Conservation (phyloP, 1,140 invertebrate genomes). For the Aphelinus atriplicis region DNA sequence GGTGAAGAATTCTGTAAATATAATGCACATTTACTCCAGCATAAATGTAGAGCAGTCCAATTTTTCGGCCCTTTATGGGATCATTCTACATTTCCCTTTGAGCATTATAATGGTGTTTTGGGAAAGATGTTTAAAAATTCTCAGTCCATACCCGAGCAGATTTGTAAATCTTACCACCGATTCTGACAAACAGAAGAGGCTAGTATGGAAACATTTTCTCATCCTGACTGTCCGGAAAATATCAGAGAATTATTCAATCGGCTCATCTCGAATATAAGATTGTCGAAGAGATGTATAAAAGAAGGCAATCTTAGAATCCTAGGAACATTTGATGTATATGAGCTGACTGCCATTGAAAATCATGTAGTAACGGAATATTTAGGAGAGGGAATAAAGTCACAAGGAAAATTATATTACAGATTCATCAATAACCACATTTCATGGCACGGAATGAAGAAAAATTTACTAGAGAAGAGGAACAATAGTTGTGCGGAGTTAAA, state of each 20-base stretch:
- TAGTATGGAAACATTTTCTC: constrained; percentile 25
- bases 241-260: constrained; percentile 27
- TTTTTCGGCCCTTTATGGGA: constrained; percentile 34
- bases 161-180: constrained; percentile 38
- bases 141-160: constrained; percentile 28
- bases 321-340: constrained; percentile 9
- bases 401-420: constrained; percentile 20
- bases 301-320: not conserved
- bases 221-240: constrained; percentile 19
- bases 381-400: not conserved
- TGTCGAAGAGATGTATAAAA: not conserved
- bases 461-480: constrained; percentile 23
- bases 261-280: constrained; percentile 28
- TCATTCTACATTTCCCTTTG: constrained; percentile 35
- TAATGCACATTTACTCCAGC: constrained; percentile 42
- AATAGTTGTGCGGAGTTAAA: constrained; percentile 7
- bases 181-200: constrained; percentile 22
- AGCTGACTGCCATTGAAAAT: constrained; percentile 24
- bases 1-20: constrained; percentile 34
- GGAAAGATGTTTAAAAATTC: constrained; percentile 37
- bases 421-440: constrained; percentile 25
- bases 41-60: constrained; percentile 30
- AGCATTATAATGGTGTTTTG: constrained; percentile 41
- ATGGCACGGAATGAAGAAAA: constrained; percentile 17
- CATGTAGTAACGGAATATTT: constrained; percentile 17